These are phyloP conservation scores for Garrulus glandarius DNA, from an alignment of 2,797 vertebrate genomes.

Conservation along the genomic window DNA sequence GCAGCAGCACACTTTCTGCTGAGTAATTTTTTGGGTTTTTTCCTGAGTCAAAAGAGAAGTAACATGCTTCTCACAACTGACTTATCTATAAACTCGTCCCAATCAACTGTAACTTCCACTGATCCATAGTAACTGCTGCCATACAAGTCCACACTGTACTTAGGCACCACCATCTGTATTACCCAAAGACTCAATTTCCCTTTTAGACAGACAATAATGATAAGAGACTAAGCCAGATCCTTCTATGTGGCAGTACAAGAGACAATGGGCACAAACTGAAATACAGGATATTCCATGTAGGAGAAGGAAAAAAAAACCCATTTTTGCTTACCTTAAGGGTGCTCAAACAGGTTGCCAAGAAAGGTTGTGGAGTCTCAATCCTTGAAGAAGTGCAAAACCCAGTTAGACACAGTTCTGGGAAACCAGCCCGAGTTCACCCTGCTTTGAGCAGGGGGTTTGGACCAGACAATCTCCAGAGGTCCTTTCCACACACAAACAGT, in stretches of 20 bases:
- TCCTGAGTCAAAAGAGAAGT: background rate
- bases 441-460: background rate
- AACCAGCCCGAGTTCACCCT: background rate
- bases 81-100: background rate
- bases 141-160: background rate
- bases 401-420: background rate
- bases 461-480: background rate
- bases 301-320: fast-evolving
- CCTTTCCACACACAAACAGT: background rate
- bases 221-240: background rate
- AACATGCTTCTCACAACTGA: background rate
- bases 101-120: background rate
- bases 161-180: background rate
- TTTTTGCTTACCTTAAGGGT: background rate
- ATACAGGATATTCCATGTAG: background rate
- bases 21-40: background rate
- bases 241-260: background rate
- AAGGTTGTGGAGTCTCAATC: background rate
- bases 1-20: background rate
- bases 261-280: background rate
- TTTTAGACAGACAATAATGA: background rate
- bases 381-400: background rate
- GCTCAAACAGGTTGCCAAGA: background rate
- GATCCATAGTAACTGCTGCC: background rate
- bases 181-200: background rate